These are phyloP conservation scores for Zapus hudsonius DNA, from an alignment of 2,113 vertebrate genomes.

Conservation along the genomic window DNA sequence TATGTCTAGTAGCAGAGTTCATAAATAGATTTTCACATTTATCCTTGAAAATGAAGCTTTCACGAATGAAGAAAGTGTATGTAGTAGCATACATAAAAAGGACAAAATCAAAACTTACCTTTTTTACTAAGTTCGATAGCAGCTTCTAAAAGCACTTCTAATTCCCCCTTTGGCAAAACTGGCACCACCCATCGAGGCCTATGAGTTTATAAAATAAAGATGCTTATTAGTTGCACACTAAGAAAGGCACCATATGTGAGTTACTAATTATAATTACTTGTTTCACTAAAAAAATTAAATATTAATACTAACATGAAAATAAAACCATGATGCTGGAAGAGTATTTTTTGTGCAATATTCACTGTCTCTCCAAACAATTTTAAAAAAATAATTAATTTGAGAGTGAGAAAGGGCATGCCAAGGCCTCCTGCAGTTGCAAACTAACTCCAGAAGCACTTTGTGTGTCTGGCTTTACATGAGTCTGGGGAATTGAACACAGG, in stretches of 20 bases:
- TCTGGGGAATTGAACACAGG: too few species aligned
- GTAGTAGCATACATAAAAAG: slow-evolving; percentile 22
- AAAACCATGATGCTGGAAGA: neutral
- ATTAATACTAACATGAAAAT: slow-evolving; percentile 51
- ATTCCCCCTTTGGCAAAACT: slow-evolving; percentile 99
- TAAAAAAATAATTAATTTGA: neutral
- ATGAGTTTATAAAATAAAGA: slow-evolving; percentile 67
- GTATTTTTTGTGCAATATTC: slow-evolving; percentile 21
- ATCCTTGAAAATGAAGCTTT: slow-evolving; percentile 7
- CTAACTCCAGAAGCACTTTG: too few species aligned
- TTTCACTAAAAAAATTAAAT: slow-evolving; percentile 45
- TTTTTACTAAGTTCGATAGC: slow-evolving; percentile 99
- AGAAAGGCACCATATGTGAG: slow-evolving; percentile 28
- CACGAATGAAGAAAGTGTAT: slow-evolving; percentile 1
- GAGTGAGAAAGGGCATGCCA: too few species aligned
- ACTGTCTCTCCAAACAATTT: slow-evolving; percentile 26
- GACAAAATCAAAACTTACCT: slow-evolving; percentile 86
- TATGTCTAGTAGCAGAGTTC: neutral
- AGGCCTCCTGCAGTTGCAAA: too few species aligned
- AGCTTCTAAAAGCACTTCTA: slow-evolving; percentile 99
- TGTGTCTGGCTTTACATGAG: too few species aligned
- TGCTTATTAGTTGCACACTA: slow-evolving; percentile 40
- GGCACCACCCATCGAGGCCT: slow-evolving; percentile 99
- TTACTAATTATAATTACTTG: slow-evolving; percentile 48
- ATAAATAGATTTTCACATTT: slow-evolving; percentile 9